phyloP scores from a whole-genome alignment of 2,888 invertebrate genomes.

The Chrysina gloriosa region DNA sequence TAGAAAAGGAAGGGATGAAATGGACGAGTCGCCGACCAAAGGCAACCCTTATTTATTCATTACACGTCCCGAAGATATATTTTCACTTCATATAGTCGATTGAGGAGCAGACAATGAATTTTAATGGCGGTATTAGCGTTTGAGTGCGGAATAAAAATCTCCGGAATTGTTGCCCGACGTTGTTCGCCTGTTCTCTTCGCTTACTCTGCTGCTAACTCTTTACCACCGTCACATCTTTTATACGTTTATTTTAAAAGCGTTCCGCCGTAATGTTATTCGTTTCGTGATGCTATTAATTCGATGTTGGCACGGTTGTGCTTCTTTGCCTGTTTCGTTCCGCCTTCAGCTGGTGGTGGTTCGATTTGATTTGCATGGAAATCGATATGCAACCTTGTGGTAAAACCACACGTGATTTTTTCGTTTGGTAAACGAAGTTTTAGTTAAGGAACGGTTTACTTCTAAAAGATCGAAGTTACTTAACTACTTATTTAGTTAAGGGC shows the following conservation, averaged over 20 bases:
- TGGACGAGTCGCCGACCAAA: slow-evolving; percentile 41
- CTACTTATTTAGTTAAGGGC: no score
- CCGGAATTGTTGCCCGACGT: slow-evolving; percentile 38
- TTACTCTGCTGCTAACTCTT: slow-evolving; percentile 33
- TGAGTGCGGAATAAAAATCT: slow-evolving; percentile 42
- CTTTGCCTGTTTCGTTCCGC: neutral
- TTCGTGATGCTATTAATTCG: slow-evolving; percentile 14
- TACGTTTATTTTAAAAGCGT: slow-evolving; percentile 30
- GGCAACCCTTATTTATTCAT: slow-evolving; percentile 57
- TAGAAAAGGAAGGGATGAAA: slow-evolving; percentile 6
- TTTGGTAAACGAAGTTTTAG: no score
- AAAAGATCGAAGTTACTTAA: no score
- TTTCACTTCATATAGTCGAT: slow-evolving; percentile 65
- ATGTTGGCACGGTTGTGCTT: neutral
- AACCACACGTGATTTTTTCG: no score
- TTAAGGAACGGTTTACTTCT: no score
- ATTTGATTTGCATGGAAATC: neutral
- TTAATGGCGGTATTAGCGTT: slow-evolving; percentile 59
- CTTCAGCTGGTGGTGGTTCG: neutral
- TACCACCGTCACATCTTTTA: slow-evolving; percentile 33
- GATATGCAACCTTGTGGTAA: no score
- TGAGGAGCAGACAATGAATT: slow-evolving; percentile 63
- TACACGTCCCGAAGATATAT: slow-evolving; percentile 63
- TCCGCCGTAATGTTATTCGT: slow-evolving; percentile 5
- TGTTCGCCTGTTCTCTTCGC: slow-evolving; percentile 15